These are phyloP conservation scores for Gari tellinella DNA, from an alignment of 2,888 invertebrate species.

Conservation along the genomic window DNA sequence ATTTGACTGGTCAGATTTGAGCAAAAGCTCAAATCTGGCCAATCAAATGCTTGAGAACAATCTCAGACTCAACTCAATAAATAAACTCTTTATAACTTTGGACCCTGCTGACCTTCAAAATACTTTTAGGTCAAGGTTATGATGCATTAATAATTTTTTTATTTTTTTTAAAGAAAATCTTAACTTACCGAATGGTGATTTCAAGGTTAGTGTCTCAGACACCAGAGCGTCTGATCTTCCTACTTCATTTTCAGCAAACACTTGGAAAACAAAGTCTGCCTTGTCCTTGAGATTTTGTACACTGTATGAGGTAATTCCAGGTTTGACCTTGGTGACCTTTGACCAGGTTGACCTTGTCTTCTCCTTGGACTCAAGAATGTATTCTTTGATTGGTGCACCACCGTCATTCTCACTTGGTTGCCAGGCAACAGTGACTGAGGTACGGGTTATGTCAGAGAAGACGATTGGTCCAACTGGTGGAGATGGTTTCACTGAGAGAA, in stretches of 20 bases:
- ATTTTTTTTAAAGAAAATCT: too few species aligned
- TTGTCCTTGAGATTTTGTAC: slow-evolving; percentile 78
- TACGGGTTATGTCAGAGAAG: slow-evolving; percentile 77
- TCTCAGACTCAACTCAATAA: too few species aligned
- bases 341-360: slow-evolving; percentile 86
- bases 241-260: slow-evolving; percentile 81
- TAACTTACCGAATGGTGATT: slow-evolving; percentile 77
- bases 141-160: too few species aligned
- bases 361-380: slow-evolving; percentile 81
- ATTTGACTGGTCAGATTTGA: too few species aligned
- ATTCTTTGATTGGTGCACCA: slow-evolving; percentile 88
- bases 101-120: too few species aligned
- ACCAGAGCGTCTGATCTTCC: slow-evolving; percentile 79
- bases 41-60: too few species aligned
- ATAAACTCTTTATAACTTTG: too few species aligned
- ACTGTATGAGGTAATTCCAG: slow-evolving; percentile 75
- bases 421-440: slow-evolving; percentile 82
- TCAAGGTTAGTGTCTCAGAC: slow-evolving; percentile 74
- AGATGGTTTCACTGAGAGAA: slow-evolving; percentile 70
- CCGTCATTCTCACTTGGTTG: slow-evolving; percentile 93
- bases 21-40: too few species aligned
- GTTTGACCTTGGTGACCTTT: slow-evolving; percentile 95
- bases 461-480: slow-evolving; percentile 78
- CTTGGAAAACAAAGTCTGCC: slow-evolving; percentile 85
- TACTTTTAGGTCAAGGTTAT: too few species aligned